Conservation (phyloP, 2,797 vertebrate species). For the Thalassophryne amazonica region DNA sequence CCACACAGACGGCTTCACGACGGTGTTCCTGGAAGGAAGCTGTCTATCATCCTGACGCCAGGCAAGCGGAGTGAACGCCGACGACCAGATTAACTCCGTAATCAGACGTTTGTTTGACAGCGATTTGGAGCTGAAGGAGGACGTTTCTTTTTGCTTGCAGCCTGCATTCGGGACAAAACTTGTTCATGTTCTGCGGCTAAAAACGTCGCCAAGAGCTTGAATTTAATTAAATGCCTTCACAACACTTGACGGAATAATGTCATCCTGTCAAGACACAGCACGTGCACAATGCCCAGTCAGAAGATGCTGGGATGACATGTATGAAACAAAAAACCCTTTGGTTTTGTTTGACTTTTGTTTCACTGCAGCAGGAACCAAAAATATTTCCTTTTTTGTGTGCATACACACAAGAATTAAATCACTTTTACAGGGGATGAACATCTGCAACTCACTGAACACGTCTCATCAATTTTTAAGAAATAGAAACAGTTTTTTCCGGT, state of each 20-base stretch:
- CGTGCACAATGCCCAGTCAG: neutral
- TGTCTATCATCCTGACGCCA: constrained; percentile 7
- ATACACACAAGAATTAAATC: too few relatives aligned
- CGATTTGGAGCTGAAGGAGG: constrained; percentile 13
- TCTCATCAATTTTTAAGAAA: too few relatives aligned
- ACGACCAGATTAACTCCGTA: constrained; percentile 6
- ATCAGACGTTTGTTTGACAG: constrained; percentile 23
- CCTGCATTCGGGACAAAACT: constrained; percentile 18
- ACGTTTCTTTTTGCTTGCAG: constrained; percentile 44
- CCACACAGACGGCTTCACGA: constrained; percentile 11
- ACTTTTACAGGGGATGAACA: too few relatives aligned
- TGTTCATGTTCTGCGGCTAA: constrained; percentile 32
- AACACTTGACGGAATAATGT: constrained; percentile 1
- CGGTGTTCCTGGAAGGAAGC: constrained; percentile 1
- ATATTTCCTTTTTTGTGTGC: too few relatives aligned
- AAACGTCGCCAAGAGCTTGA: constrained; percentile 27
- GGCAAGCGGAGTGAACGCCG: constrained; percentile 4
- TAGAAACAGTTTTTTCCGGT: too few relatives aligned
- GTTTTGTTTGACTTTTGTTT: too few relatives aligned
- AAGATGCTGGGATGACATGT: too few relatives aligned
- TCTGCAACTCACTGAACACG: too few relatives aligned
- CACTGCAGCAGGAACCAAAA: too few relatives aligned
- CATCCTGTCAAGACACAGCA: neutral
- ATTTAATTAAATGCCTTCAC: constrained; percentile 10
- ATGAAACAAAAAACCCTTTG: too few relatives aligned